phyloP scores from a whole-genome alignment of 2,113 vertebrate genomes.

The Delphinus delphis region DNA sequence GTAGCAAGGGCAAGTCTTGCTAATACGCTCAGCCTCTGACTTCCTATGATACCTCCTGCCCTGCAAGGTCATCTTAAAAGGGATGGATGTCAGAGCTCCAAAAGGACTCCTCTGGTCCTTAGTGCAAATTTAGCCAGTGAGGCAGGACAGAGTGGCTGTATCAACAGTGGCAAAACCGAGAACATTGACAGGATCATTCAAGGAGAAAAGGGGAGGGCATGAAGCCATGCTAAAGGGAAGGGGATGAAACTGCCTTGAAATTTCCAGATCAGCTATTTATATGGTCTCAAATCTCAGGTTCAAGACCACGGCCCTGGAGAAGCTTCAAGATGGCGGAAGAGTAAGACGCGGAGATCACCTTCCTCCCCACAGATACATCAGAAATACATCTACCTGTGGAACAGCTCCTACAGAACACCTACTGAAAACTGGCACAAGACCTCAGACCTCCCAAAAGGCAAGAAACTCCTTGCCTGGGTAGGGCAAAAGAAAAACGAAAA shows the following conservation, averaged over 20 bases:
- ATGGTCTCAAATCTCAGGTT: not conserved
- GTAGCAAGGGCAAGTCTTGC: not conserved
- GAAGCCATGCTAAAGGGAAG: not conserved
- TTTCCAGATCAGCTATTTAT: not conserved
- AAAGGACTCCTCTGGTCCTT: not conserved
- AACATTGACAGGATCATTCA: not conserved
- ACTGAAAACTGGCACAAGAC: too few relatives aligned
- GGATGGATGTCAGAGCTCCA: not conserved
- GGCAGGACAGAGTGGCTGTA: not conserved
- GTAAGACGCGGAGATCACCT: too few relatives aligned
- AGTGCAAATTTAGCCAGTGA: not conserved
- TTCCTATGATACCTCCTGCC: not conserved
- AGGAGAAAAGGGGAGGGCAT: not conserved
- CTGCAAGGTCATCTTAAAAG: not conserved
- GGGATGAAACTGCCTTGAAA: not conserved
- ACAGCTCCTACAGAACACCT: too few relatives aligned
- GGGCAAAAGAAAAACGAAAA: too few relatives aligned
- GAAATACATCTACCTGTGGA: too few relatives aligned
- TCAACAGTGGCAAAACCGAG: not conserved
- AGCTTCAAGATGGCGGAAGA: too few relatives aligned
- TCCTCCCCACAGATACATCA: too few relatives aligned
- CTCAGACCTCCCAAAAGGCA: too few relatives aligned
- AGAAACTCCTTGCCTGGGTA: too few relatives aligned
- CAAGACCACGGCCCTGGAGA: not conserved
- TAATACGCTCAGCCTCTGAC: not conserved